Base-by-base conservation (phyloP, 64 coral and sea anemone genomes). In the Pocillopora damicornis region DNA sequence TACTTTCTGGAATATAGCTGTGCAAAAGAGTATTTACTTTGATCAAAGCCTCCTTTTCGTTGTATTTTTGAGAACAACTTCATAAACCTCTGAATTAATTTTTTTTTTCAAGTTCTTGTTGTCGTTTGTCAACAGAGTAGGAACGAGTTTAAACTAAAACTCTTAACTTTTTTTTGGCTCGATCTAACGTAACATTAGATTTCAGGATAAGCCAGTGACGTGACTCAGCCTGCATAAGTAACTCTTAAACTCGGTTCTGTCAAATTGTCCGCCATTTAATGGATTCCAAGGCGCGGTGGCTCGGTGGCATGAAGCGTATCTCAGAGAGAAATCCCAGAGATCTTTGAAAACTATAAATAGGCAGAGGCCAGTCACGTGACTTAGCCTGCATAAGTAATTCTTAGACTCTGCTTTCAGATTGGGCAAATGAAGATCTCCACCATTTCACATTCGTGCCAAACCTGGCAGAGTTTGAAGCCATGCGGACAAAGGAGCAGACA, bases 401-500 rank as follows among this genome's bases (percentile, higher is more conserved):
- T 88, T 2, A 8, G 61, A 42, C 82, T 42, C 30, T 59, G 58
- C 7, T 75, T 45, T 37, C 68, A 97, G 94, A 97, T 16, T 93
- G 94, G 94, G 76, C 77, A 61, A 87, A 85, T 25, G 94, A 89
- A 80, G 90, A 99, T 20, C 83, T 99, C 1, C 91, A 99, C 60
- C 88, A 95, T 59, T 83, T 92, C 35, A 99, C 97, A 2, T 99
- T 95, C 75, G 90, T 95, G 57, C 97, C 97, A 37, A 99, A 95
- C 74, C 80, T 99, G 64, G 97, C 97, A 17, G 97, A 99, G 63
- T 99, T 99, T 62, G 97, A 99, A 75, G 97, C 97, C 56, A 91
- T 99, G 97, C 79, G 91, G 65, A 92, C 90, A 1, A 99, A 99
- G 75, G 97, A 99, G 62, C 97, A 99, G 73, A 99, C 97, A 64